Conservation (phyloP, 1,140 invertebrate genomes). For the Homalodisca vitripennis region DNA sequence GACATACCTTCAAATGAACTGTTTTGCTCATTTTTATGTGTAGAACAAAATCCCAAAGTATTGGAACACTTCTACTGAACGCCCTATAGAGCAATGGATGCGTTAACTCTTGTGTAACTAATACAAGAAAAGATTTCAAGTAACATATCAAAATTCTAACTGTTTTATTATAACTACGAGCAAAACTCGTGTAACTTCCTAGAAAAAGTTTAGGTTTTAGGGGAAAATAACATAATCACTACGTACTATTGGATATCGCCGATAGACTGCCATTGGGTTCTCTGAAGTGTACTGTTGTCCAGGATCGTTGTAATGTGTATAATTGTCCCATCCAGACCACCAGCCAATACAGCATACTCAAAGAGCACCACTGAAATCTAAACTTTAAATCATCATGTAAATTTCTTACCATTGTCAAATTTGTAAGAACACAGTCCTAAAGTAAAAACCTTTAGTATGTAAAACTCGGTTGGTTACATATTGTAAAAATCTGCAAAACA, state of each 20-base stretch:
- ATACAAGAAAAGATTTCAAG: not conserved
- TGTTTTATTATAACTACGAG: not conserved
- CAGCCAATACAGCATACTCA: not conserved
- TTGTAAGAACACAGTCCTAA: too few relatives aligned
- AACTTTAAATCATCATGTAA: not conserved
- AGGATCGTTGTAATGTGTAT: not conserved
- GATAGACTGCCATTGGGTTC: slow-evolving; percentile 1
- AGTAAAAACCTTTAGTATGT: not conserved
- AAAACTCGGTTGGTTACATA: not conserved
- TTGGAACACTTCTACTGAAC: too few relatives aligned
- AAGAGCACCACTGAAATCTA: not conserved
- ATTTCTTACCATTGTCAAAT: too few relatives aligned
- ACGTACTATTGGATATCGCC: not conserved
- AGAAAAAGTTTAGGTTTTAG: not conserved
- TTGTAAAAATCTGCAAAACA: not conserved
- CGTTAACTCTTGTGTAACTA: not conserved
- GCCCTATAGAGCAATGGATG: not conserved
- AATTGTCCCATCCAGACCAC: not conserved
- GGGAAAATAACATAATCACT: not conserved
- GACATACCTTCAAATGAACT: too few relatives aligned
- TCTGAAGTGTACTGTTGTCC: not conserved
- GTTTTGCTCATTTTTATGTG: too few relatives aligned
- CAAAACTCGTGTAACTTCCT: not conserved
- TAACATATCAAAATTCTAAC: too few relatives aligned
- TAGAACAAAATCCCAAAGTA: too few relatives aligned